Conservation (phyloP, 2,888 invertebrate genomes). For the Caenorhabditis wallacei region DNA sequence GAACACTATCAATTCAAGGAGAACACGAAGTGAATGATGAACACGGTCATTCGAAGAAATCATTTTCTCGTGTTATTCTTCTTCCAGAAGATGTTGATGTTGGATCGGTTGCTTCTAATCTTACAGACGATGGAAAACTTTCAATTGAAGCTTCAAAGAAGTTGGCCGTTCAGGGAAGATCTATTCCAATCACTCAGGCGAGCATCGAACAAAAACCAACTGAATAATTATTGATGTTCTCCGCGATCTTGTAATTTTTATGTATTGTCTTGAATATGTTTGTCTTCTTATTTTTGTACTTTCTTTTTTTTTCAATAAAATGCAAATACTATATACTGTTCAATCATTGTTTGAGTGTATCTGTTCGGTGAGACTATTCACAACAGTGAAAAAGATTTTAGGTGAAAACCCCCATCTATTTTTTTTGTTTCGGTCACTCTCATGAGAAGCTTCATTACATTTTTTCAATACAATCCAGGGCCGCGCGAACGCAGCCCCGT, state of each 20-base stretch:
- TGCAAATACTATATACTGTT: no score
- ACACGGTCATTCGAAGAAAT: conserved; percentile 43
- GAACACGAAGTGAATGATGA: conserved; percentile 50
- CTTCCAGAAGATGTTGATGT: conserved; percentile 65
- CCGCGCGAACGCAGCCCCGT: conserved; percentile 83
- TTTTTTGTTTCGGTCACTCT: no score
- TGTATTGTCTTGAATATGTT: background rate
- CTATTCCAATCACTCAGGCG: conserved; percentile 29
- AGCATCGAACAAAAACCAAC: conserved; percentile 25
- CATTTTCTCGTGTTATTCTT: conserved; percentile 50
- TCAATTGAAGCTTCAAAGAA: conserved; percentile 63
- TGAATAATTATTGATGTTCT: conserved; percentile 13
- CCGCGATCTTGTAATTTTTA: background rate
- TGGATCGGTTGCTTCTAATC: conserved; percentile 52
- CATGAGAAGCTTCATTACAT: no score
- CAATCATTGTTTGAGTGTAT: no score
- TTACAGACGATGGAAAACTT: conserved; percentile 57
- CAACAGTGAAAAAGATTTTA: no score
- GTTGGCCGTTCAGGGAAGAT: conserved; percentile 34
- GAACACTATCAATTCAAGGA: conserved; percentile 54
- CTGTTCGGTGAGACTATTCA: no score
- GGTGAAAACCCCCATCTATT: no score
- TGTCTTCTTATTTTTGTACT: background rate
- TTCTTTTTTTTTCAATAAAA: no score
- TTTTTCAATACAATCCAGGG: conserved; percentile 15